Conservation (phyloP, 2,888 invertebrate species). For the Ectemnius continuus region DNA sequence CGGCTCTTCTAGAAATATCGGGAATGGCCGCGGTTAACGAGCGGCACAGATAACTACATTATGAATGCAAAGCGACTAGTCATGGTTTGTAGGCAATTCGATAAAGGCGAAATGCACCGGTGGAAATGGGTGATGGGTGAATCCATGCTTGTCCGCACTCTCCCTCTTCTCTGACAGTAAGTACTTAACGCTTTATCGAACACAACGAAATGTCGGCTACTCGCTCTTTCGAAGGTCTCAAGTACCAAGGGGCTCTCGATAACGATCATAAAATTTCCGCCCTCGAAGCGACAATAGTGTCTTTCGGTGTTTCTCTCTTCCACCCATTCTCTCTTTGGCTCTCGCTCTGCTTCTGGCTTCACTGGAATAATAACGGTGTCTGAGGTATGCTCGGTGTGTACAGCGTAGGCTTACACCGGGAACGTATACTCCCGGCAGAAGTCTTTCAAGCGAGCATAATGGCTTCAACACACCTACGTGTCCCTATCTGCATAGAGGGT, state of each 20-base stretch:
- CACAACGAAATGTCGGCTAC: conserved; percentile 44
- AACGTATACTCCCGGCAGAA: conserved; percentile 34
- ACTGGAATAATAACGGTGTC: conserved; percentile 58
- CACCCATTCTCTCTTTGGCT: not conserved
- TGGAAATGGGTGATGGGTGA: conserved; percentile 14
- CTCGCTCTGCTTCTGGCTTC: conserved; percentile 14
- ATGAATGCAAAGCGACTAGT: conserved; percentile 19
- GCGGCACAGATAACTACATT: conserved; percentile 26
- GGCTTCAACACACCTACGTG: conserved; percentile 53
- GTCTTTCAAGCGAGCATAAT: conserved; percentile 62
- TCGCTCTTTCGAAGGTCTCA: conserved; percentile 47
- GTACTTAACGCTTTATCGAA: conserved; percentile 48
- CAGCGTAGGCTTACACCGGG: conserved; percentile 34
- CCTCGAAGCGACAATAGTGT: conserved; percentile 59
- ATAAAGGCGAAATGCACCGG: conserved; percentile 29
- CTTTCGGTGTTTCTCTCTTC: conserved; percentile 19
- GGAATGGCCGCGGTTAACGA: conserved; percentile 21
- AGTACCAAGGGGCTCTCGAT: conserved; percentile 45
- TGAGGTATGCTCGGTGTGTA: conserved; percentile 24
- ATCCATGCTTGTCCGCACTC: conserved; percentile 24
- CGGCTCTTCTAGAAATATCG: not conserved
- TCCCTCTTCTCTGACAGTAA: conserved; percentile 17
- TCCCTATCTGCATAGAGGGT: conserved; percentile 55
- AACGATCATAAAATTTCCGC: conserved; percentile 62
- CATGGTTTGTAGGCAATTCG: conserved; percentile 25